These are phyloP conservation scores for Bembecia ichneumoniformis DNA, from an alignment of 2,888 invertebrate genomes.

Conservation along the genomic window DNA sequence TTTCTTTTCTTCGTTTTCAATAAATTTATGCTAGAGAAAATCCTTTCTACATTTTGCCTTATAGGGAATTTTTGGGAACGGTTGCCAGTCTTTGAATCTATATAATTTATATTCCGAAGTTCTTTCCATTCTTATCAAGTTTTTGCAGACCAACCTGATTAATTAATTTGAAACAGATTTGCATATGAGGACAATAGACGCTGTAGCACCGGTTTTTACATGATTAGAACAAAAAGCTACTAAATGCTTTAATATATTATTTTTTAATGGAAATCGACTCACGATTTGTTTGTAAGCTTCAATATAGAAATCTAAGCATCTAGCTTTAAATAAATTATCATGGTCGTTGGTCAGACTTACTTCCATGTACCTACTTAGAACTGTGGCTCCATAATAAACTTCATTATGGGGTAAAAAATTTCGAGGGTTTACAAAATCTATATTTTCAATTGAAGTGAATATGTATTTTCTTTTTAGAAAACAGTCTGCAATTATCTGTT, in stretches of 20 bases:
- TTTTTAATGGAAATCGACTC: neutral
- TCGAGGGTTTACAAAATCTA: conserved; percentile 13
- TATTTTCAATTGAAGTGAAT: conserved; percentile 14
- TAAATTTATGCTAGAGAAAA: too few species aligned
- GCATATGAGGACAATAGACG: neutral
- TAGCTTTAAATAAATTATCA: conserved; percentile 12
- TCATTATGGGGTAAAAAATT: neutral
- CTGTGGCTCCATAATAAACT: conserved; percentile 8
- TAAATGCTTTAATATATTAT: neutral
- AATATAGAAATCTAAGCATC: conserved; percentile 11
- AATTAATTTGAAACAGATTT: neutral
- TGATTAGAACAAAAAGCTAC: neutral
- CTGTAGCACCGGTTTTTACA: neutral
- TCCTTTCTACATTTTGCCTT: too few species aligned
- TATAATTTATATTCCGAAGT: neutral
- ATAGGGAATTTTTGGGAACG: too few species aligned
- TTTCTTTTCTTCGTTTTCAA: too few species aligned
- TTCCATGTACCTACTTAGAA: conserved; percentile 9
- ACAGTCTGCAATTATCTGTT: conserved; percentile 17
- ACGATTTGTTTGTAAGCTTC: neutral
- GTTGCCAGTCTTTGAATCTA: neutral
- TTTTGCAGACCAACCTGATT: neutral
- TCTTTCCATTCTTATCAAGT: neutral
- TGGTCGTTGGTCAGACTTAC: conserved; percentile 10
- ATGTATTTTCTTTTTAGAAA: conserved; percentile 14